phyloP scores from a whole-genome alignment of 2,113 vertebrate genomes.

The Nicator chloris region DNA sequence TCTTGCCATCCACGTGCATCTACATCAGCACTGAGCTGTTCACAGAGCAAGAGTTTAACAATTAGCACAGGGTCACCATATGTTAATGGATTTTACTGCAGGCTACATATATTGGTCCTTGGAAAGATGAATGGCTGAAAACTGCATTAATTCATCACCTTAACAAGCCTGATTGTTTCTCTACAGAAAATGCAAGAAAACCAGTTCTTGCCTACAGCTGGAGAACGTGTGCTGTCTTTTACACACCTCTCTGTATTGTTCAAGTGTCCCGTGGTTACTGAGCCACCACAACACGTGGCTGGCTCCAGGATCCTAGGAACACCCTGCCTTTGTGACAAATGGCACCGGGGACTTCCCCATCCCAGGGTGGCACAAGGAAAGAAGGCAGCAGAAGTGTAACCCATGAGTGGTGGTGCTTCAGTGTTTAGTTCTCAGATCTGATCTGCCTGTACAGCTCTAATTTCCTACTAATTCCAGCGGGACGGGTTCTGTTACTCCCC shows the following conservation, averaged over 20 bases:
- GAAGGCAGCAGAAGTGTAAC: neutral
- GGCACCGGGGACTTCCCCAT: neutral
- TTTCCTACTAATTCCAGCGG: neutral
- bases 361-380: neutral
- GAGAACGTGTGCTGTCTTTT: neutral
- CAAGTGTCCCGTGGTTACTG: neutral
- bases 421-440: neutral
- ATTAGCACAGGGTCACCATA: neutral
- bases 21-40: neutral
- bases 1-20: neutral
- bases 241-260: neutral
- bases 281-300: neutral
- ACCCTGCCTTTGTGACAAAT: neutral
- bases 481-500: neutral
- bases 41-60: neutral
- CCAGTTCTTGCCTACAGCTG: neutral
- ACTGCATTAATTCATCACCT: slow-evolving; percentile 27
- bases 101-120: neutral
- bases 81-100: neutral
- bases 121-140: slow-evolving; percentile 23
- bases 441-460: neutral
- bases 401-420: neutral
- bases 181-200: neutral
- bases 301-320: neutral
- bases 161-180: slow-evolving; percentile 5